Percentiles rank a stretch among this genome's conserved stretches.
These are phyloP conservation scores for Fregata magnificens DNA, from an alignment of 2,113 vertebrate genomes.

Conservation along the genomic window DNA sequence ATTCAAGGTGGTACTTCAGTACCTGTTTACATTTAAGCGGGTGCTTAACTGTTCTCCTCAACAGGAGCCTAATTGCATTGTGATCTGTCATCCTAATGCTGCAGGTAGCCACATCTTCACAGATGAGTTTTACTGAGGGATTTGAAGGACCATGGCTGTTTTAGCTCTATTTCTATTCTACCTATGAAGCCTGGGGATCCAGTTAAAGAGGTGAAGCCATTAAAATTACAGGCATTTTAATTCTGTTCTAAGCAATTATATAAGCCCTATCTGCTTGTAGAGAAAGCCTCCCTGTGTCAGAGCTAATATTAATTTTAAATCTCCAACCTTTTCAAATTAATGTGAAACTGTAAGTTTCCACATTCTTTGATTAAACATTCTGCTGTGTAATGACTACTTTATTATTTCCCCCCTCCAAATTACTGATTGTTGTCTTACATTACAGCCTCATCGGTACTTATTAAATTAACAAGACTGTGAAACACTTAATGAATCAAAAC, in stretches of 20 bases:
- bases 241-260: conserved; percentile 47
- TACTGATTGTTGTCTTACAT: conserved; percentile 76
- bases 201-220: conserved; percentile 6
- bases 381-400: conserved; percentile 71
- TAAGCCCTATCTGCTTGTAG: conserved; percentile 25
- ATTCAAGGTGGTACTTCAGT: background rate
- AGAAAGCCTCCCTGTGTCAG: conserved; percentile 37
- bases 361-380: conserved; percentile 72
- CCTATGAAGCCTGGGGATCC: background rate
- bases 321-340: conserved; percentile 55
- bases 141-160: background rate
- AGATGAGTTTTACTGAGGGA: background rate
- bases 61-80: background rate
- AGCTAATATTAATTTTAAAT: conserved; percentile 61
- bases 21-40: background rate
- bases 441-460: conserved; percentile 67
- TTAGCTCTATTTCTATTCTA: background rate
- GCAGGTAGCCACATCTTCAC: background rate
- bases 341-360: conserved; percentile 58
- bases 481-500: conserved; percentile 74
- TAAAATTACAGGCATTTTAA: conserved; percentile 45
- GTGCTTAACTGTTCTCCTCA: background rate
- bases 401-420: conserved; percentile 67
- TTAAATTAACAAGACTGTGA: conserved; percentile 74
- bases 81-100: background rate